Base-by-base conservation (phyloP, 2,113 vertebrate species). In the Maccullochella peelii region DNA sequence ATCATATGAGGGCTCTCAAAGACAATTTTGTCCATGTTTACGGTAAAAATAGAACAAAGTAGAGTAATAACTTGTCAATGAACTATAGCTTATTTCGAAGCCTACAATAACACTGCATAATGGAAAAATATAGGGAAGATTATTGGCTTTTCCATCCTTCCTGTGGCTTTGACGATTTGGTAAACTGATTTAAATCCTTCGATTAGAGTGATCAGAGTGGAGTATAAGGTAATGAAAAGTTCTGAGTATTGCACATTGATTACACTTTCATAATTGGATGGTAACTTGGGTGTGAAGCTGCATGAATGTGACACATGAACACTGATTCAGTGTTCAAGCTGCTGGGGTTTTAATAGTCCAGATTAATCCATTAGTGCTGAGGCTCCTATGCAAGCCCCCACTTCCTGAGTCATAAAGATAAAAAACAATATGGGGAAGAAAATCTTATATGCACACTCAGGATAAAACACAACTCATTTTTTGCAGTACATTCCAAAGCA, bases 381-480 rank as follows among this genome's bases (percentile, higher is more conserved):
- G 61, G 76, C 58, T 78, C 49, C 58, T 61, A 70, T 40, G 25
- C 38, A 42, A 59, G 82, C 65, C n/a, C 21, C 15, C 42, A 6
- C 79, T 76, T 77, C 47, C 25, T 9, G 68, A 80, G 33, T 72
- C 61, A 73, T 86, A 80, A 66, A 88, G 55, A 87, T 91, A 79
- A 83, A 83, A 69, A 80, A 75, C 0, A 4, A 79, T 74, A 68
- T 20, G 79, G 55, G 38, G 54, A 50, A 65, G 57, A 52, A 50
- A 83, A 79, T 84, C 55, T 36, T 50, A 80, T 54, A 58, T 80
- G 67, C 68, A 73, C 73, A 52, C 50, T 83, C 40, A 54, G 68
- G 68, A 79, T 76, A 77, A 81, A 77, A 58, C 73, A 74, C 40
- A 79, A 73, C 23, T 49, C 11, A 9, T 69, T 68, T 77, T 82